A percentile compares a stretch with the other conserved stretches of the same genome.
Evolutionary conservation across 1,140 invertebrate genomes (phyloP).

Genomic region (Cherax quadricarinatus): DNA sequence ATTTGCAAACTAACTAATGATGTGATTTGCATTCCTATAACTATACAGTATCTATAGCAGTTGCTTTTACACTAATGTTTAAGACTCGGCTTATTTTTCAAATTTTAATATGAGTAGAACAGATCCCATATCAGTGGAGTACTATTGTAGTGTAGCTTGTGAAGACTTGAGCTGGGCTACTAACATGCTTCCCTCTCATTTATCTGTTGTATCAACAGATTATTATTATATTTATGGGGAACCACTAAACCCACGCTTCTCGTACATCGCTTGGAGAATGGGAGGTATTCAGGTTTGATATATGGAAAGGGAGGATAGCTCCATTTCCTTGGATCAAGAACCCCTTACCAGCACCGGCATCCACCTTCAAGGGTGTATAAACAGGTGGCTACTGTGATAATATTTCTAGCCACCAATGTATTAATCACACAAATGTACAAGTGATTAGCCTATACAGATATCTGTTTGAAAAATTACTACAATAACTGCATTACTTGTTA

Average conservation of each 20-base stretch:
- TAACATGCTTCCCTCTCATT: not conserved
- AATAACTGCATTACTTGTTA: not conserved
- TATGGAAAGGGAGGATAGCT: no score
- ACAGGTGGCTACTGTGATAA: constrained; percentile 2
- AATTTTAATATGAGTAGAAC: not conserved
- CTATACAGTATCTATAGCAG: not conserved
- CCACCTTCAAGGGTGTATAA: not conserved
- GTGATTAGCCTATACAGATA: not conserved
- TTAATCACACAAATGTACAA: constrained; percentile 6
- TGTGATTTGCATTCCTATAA: not conserved
- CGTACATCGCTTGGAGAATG: no score
- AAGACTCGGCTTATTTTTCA: not conserved
- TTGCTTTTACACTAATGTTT: not conserved
- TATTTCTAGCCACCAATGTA: not conserved
- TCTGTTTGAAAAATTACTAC: not conserved
- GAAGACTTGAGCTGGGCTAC: not conserved
- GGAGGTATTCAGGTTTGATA: no score
- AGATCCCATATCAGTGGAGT: not conserved
- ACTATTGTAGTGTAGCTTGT: not conserved
- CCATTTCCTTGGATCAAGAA: no score
- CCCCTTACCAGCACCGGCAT: no score
- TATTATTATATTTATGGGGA: no score
- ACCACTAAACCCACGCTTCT: no score
- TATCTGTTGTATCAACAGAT: constrained; percentile 3
- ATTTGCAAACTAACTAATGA: not conserved